A percentile compares a stretch with the other conserved stretches of the same genome.
These are phyloP conservation scores for Noctua janthina DNA, from an alignment of 2,888 invertebrate genomes.

Conservation along the genomic window DNA sequence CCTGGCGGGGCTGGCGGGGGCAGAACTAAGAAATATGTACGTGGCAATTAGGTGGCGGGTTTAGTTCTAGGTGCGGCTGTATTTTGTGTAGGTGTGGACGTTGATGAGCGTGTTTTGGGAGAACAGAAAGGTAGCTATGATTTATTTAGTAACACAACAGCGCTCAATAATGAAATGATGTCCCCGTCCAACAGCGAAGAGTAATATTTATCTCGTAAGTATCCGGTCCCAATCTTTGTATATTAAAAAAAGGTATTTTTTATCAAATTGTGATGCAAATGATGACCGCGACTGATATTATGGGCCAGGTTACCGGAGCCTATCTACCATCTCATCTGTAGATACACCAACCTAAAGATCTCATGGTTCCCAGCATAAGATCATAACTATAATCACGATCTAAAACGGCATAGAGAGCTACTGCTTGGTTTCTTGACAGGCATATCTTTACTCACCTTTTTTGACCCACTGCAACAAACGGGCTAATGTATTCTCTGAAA, in stretches of 20 bases:
- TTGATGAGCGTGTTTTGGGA: not conserved
- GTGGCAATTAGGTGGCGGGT: slow-evolving; percentile 63
- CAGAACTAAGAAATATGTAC: slow-evolving; percentile 58
- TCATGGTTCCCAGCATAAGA: not conserved
- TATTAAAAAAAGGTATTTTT: not conserved
- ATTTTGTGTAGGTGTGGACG: slow-evolving; percentile 24
- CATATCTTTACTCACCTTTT: not conserved
- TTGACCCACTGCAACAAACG: slow-evolving; percentile 1
- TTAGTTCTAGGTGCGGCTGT: slow-evolving; percentile 52
- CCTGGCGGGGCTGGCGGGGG: slow-evolving; percentile 50
- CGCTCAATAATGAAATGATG: not conserved
- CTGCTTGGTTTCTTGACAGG: not conserved
- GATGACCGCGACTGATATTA: not conserved
- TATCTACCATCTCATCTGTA: not conserved
- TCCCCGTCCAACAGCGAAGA: not conserved
- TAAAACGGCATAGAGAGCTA: not conserved
- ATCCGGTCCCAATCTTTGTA: not conserved
- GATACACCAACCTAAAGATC: not conserved
- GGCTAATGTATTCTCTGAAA: slow-evolving; percentile 25
- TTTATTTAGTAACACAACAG: not conserved
- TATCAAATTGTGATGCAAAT: not conserved
- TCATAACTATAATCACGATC: not conserved
- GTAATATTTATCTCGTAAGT: not conserved
- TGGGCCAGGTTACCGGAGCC: not conserved
- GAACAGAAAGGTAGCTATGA: not conserved